phyloP scores from a whole-genome alignment of 2,113 vertebrate species.

The Diadophis punctatus region DNA sequence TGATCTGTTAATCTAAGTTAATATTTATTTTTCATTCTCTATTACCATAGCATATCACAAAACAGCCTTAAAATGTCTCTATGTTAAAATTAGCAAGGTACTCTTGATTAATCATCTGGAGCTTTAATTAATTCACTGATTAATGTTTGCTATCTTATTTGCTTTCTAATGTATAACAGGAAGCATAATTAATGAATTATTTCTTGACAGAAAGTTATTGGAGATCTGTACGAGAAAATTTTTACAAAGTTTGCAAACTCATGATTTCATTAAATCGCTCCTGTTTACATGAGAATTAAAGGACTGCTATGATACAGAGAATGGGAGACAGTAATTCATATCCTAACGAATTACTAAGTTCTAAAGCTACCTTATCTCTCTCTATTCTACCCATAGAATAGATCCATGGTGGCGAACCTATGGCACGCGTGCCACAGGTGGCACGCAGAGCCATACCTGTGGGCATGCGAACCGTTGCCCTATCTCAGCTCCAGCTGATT shows the following conservation, averaged over 20 bases:
- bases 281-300: slow-evolving; percentile 14
- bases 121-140: background rate
- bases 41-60: background rate
- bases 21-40: background rate
- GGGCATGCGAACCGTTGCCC: too few species aligned
- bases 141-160: background rate
- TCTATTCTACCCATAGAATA: background rate
- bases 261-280: slow-evolving; percentile 16
- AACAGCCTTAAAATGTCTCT: background rate
- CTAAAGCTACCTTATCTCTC: background rate
- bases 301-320: background rate
- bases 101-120: background rate
- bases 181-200: slow-evolving; percentile 18
- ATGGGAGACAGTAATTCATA: background rate
- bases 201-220: slow-evolving; percentile 9
- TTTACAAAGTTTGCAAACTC: background rate
- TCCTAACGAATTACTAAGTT: background rate
- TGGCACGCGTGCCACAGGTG: too few species aligned
- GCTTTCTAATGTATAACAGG: background rate
- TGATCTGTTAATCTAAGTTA: background rate
- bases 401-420: too few species aligned
- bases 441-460: too few species aligned
- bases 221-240: background rate
- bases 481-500: too few species aligned
- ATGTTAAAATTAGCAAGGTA: background rate